Conservation (phyloP, 2,888 invertebrate species). For the Folsomia manolachei region DNA sequence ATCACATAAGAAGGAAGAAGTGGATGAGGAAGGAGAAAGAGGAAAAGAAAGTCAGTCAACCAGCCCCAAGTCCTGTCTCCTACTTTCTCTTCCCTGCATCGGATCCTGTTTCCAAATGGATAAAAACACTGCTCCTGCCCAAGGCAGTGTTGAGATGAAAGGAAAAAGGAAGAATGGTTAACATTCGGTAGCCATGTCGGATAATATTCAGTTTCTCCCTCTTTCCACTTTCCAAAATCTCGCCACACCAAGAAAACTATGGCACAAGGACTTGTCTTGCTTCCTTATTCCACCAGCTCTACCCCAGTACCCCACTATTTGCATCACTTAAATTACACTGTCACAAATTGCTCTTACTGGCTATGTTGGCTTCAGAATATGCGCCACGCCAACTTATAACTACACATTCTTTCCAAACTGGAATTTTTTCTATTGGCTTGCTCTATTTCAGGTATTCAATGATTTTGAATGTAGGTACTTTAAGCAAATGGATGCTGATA, state of each 20-base stretch:
- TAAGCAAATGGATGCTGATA: too few relatives aligned
- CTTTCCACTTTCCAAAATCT: neutral
- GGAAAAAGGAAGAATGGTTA: neutral
- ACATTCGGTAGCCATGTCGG: neutral
- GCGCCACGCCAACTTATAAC: too few relatives aligned
- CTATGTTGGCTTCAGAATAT: too few relatives aligned
- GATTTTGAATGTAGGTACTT: too few relatives aligned
- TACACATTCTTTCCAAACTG: too few relatives aligned
- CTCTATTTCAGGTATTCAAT: neutral
- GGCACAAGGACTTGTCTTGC: neutral
- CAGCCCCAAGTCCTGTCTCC: neutral
- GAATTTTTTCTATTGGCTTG: too few relatives aligned
- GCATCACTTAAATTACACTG: conserved; percentile 4
- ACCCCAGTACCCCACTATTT: too few relatives aligned
- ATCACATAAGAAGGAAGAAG: neutral
- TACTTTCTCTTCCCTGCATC: neutral
- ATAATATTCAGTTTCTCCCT: neutral
- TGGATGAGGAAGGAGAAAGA: too few relatives aligned
- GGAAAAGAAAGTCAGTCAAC: too few relatives aligned
- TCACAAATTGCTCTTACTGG: neutral
- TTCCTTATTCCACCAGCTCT: too few relatives aligned
- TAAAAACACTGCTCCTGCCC: conserved; percentile 6
- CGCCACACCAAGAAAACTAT: neutral
- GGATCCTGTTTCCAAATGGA: neutral
- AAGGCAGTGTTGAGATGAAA: conserved; percentile 3